These are phyloP conservation scores for Helleia helle DNA, from an alignment of 2,888 invertebrate genomes.

Conservation along the genomic window DNA sequence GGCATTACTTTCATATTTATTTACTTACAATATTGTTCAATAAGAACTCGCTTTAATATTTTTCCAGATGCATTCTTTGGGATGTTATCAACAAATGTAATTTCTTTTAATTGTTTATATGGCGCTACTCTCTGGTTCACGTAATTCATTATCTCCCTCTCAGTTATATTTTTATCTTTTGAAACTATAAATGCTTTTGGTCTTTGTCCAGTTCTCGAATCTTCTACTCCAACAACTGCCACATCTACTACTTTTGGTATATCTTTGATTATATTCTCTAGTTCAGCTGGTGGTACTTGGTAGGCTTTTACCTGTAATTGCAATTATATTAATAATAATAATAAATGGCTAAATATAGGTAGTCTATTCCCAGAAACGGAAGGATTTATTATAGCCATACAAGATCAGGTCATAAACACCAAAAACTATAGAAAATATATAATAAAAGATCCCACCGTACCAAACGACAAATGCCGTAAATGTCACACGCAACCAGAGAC, in stretches of 20 bases:
- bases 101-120: conserved; percentile 81
- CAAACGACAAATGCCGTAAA: no score
- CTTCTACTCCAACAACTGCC: conserved; percentile 86
- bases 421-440: no score
- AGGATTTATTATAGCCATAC: no score
- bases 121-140: conserved; percentile 80
- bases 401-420: no score
- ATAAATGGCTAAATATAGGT: no score
- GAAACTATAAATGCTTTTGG: conserved; percentile 83
- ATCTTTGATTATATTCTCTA: conserved; percentile 81
- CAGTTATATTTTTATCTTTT: conserved; percentile 54
- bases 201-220: conserved; percentile 79
- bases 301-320: conserved; percentile 72
- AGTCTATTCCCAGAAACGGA: no score
- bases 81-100: conserved; percentile 78
- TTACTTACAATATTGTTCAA: conserved; percentile 19
- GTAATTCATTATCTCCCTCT: conserved; percentile 76
- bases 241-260: conserved; percentile 85
- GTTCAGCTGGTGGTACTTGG: conserved; percentile 91
- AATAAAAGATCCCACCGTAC: no score
- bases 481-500: no score
- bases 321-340: no score
- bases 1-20: no score
- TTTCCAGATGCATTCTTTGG: conserved; percentile 87
- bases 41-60: conserved; percentile 78